phyloP scores from a whole-genome alignment of 2,888 invertebrate genomes.

The Limnephilus marmoratus region DNA sequence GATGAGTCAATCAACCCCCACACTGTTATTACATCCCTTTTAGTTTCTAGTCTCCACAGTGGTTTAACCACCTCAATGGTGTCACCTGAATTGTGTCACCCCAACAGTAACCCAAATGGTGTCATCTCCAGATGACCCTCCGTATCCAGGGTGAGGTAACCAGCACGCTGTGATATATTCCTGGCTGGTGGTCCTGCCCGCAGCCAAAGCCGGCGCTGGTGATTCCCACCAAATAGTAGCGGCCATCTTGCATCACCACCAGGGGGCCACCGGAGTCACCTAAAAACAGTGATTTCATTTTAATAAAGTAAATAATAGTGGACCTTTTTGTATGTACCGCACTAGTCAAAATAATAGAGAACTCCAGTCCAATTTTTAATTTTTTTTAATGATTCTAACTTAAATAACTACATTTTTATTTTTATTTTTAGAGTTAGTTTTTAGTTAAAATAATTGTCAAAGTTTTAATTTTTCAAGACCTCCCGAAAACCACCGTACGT shows the following conservation, averaged over 20 bases:
- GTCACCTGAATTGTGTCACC: not conserved
- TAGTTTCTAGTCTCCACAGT: not conserved
- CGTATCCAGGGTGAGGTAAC: slow-evolving; percentile 84
- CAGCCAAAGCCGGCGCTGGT: slow-evolving; percentile 93
- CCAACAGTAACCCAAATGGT: not conserved
- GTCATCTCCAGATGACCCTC: slow-evolving; percentile 72
- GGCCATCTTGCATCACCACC: slow-evolving; percentile 81
- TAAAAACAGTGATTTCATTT: slow-evolving; percentile 68
- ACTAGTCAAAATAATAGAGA: too few species aligned
- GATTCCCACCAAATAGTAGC: slow-evolving; percentile 88
- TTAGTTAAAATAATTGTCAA: too few species aligned
- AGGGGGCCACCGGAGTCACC: slow-evolving; percentile 90
- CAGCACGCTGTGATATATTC: slow-evolving; percentile 90
- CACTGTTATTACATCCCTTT: not conserved
- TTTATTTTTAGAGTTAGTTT: too few species aligned
- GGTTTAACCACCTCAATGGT: not conserved
- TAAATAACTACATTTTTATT: too few species aligned
- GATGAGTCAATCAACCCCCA: not conserved
- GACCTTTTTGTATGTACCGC: too few species aligned
- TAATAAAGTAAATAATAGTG: not conserved
- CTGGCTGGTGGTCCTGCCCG: slow-evolving; percentile 90
- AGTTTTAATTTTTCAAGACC: too few species aligned
- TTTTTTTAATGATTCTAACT: too few species aligned
- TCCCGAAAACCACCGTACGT: too few species aligned
- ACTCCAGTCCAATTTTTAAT: too few species aligned